Conservation (phyloP, 2,888 invertebrate genomes). For the Hydroisotoma schaefferi region DNA sequence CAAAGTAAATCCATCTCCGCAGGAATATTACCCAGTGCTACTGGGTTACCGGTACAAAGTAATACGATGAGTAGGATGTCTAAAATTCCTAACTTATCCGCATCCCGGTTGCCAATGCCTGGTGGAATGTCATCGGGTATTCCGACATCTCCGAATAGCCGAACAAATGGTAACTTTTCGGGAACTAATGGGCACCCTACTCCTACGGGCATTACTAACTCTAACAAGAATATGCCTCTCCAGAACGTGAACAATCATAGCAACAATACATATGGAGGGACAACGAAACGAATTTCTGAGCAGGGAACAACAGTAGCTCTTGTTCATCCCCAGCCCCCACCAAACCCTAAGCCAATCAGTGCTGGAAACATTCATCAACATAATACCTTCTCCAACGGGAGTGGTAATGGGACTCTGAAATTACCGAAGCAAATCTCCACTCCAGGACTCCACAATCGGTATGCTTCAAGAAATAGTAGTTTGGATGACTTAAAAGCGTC, state of each 20-base stretch:
- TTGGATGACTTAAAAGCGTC: conserved; percentile 45
- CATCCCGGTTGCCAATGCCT: conserved; percentile 38
- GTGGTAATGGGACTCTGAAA: conserved; percentile 38
- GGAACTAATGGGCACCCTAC: neutral
- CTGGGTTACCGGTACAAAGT: conserved; percentile 18
- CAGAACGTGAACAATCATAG: neutral
- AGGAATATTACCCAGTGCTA: neutral
- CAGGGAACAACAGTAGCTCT: conserved; percentile 45
- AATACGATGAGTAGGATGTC: conserved; percentile 36
- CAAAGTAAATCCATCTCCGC: conserved; percentile 3
- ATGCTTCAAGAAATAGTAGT: conserved; percentile 45
- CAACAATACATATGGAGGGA: neutral
- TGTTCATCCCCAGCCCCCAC: conserved; percentile 44
- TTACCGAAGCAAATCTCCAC: conserved; percentile 35
- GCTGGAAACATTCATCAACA: conserved; percentile 5
- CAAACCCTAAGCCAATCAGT: conserved; percentile 36
- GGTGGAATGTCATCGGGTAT: conserved; percentile 14
- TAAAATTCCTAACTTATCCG: conserved; percentile 45
- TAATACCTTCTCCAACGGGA: conserved; percentile 16
- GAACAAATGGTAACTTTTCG: conserved; percentile 7
- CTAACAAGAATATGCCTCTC: conserved; percentile 6
- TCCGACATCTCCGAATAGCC: conserved; percentile 19
- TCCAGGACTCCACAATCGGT: conserved; percentile 30
- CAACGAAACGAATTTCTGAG: conserved; percentile 23
- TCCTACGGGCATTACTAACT: conserved; percentile 1